Percentiles rank a stretch among this genome's conserved stretches.
Conservation (phyloP, 2,113 vertebrate genomes). For the Xiphophorus maculatus region DNA sequence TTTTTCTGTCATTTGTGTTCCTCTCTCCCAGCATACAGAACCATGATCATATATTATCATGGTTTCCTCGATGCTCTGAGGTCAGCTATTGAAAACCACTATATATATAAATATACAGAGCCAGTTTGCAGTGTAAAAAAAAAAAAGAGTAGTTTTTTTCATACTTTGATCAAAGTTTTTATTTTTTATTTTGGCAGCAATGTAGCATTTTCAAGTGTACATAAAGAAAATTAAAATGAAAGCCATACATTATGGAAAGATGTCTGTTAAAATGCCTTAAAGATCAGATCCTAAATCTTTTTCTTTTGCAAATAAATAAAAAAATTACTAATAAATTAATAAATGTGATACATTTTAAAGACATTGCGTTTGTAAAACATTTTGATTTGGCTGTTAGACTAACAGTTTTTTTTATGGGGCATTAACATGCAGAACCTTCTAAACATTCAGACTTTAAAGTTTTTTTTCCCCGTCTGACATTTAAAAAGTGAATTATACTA, state of each 20-base stretch:
- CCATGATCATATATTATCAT: too few species aligned
- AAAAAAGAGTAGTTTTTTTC: background rate
- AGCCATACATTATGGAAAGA: background rate
- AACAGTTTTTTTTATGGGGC: background rate
- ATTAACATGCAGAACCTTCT: background rate
- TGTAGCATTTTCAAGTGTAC: background rate
- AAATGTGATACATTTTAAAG: background rate
- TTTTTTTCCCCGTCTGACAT: background rate
- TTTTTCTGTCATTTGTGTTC: too few species aligned
- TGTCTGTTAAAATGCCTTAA: background rate
- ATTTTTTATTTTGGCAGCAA: background rate
- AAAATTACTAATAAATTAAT: background rate
- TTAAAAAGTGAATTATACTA: background rate
- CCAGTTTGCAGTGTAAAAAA: background rate
- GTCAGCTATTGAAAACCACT: background rate
- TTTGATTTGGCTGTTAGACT: background rate
- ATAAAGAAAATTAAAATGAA: background rate
- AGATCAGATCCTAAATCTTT: background rate
- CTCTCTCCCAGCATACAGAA: too few species aligned
- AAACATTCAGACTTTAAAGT: background rate
- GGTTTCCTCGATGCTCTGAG: too few species aligned
- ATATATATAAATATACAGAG: background rate
- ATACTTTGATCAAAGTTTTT: background rate
- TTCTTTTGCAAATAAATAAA: background rate
- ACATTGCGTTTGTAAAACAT: background rate